Evolutionary conservation across 2,888 invertebrate species (phyloP), one percentile per base, ranked within the genome.

Genomic region (Azorinus chamasolen): DNA sequence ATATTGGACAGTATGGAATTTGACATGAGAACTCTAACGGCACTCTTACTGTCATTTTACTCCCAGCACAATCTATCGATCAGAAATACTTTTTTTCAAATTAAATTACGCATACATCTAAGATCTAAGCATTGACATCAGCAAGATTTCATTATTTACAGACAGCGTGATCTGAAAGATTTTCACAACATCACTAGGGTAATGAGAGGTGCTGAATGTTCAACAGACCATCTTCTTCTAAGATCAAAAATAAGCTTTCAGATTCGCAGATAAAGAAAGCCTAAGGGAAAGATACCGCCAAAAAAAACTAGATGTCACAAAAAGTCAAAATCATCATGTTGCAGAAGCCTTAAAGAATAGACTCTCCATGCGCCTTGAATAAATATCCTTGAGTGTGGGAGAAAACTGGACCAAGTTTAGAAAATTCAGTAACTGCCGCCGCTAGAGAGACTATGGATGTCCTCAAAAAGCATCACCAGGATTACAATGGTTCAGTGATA

Each of bases 211-310:
- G 20, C 45, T 16, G 45, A 45, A 18, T 45, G 45, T 16, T 45
- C 45, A 8, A 45, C 45, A 45, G 45, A 45, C 14, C 45, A 45
- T 45, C 45, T 14, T 18, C 45, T 45, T 45, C 14, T 8, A 16
- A 45, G 45, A 45, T 45, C 45, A 5, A 45, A 45, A 45, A 16
- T 45, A 16, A 45, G 45, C 45, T 45, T 45, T 45, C 45, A 45
- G 45, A 45, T 45, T 45, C 45, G 20, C 5, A 45, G n/a, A 20
- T 8, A 45, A 45, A 45, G 45, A 45, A 45, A 16, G 45, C 20
- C 45, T 5, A 5, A 45, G 45, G 45, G 45, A 16, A 45, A 8
- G 45, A 45, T 8, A 45, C 45, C 45, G 14, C 45, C 20, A 4
- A 45, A 20, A n/a, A 14, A 45, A 45, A 45, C 45, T 45, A 45